A percentile compares a stretch with the other conserved stretches of the same genome.
Conservation (phyloP, 1,140 invertebrate species). For the Drosophila ercepeae region DNA sequence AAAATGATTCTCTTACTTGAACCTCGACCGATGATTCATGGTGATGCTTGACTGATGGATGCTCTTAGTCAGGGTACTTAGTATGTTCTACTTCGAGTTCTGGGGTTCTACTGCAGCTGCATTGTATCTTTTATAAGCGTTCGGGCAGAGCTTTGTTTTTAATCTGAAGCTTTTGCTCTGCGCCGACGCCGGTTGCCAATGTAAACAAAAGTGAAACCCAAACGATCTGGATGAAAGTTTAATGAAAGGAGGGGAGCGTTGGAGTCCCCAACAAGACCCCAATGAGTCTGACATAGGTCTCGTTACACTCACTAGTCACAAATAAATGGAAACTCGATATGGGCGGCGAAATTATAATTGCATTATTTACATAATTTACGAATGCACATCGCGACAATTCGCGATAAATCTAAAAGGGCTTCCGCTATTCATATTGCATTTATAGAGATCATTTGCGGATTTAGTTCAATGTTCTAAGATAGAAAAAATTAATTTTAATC, state of each 20-base stretch:
- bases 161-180: slow-evolving; percentile 33
- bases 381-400: slow-evolving; percentile 19
- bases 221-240: slow-evolving; percentile 37
- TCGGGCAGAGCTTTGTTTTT: slow-evolving; percentile 47
- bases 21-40: slow-evolving; percentile 27
- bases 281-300: slow-evolving; percentile 18
- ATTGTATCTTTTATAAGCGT: slow-evolving; percentile 58
- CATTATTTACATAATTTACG: slow-evolving; percentile 16
- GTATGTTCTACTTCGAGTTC: slow-evolving; percentile 40
- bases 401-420: slow-evolving; percentile 29
- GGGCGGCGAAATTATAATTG: slow-evolving; percentile 28
- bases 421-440: slow-evolving; percentile 25
- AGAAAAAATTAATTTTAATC: not conserved
- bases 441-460: slow-evolving; percentile 1
- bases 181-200: slow-evolving; percentile 46
- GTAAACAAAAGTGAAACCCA: slow-evolving; percentile 64
- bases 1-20: not conserved
- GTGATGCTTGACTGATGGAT: not conserved
- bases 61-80: not conserved
- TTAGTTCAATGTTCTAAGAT: slow-evolving; percentile 1
- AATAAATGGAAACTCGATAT: slow-evolving; percentile 13
- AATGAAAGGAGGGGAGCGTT: not conserved
- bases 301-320: slow-evolving; percentile 45
- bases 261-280: not conserved
- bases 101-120: slow-evolving; percentile 42